phyloP scores from a whole-genome alignment of 2,797 vertebrate genomes.

The Phataginus tetradactyla region DNA sequence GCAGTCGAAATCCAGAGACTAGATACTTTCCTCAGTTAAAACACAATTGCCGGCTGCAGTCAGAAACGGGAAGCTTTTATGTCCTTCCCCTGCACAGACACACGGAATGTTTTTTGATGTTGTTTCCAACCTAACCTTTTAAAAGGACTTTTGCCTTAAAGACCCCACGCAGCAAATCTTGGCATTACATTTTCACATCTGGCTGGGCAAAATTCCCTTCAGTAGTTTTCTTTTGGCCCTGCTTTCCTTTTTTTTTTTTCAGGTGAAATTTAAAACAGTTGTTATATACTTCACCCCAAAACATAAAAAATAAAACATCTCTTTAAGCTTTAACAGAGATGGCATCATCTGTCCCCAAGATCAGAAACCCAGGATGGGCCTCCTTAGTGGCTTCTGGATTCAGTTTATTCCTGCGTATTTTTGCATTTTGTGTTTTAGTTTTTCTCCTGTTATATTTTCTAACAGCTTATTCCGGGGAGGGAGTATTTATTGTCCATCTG shows the following conservation, averaged over 20 bases:
- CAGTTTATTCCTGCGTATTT: background rate
- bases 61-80: background rate
- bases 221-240: background rate
- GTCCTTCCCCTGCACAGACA: background rate
- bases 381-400: background rate
- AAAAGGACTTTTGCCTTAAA: background rate
- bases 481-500: background rate
- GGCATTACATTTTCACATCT: background rate
- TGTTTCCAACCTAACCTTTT: background rate
- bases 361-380: background rate
- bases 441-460: background rate
- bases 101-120: background rate
- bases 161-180: background rate
- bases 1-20: background rate
- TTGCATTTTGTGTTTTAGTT: background rate
- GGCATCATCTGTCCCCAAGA: background rate
- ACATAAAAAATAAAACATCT: background rate
- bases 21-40: background rate
- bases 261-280: background rate
- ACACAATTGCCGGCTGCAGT: background rate
- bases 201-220: background rate
- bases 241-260: background rate
- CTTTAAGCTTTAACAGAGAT: background rate
- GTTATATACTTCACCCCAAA: background rate
- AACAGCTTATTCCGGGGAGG: background rate